Conservation (phyloP, 2,113 vertebrate genomes). For the Gasterosteus nipponicus region DNA sequence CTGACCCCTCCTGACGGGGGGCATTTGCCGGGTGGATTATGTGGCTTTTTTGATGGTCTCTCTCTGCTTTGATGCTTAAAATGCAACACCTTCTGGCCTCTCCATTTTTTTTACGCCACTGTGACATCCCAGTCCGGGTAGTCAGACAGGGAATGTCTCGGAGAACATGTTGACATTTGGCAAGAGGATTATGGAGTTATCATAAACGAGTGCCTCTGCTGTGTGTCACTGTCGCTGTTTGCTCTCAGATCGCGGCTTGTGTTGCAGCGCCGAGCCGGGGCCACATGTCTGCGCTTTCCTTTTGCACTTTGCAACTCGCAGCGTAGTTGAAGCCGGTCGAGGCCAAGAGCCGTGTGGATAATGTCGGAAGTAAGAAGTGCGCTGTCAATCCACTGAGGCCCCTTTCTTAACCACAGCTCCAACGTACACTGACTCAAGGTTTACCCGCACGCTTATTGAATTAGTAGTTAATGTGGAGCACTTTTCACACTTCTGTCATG, state of each 20-base stretch:
- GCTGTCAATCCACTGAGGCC: slow-evolving; percentile 47
- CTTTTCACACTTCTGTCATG: slow-evolving; percentile 42
- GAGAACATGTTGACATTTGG: slow-evolving; percentile 78
- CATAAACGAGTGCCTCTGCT: slow-evolving; percentile 64
- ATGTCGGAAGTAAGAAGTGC: slow-evolving; percentile 53
- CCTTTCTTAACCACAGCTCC: slow-evolving; percentile 44
- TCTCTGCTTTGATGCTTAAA: slow-evolving; percentile 61
- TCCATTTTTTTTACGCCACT: slow-evolving; percentile 56
- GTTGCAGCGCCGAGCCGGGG: slow-evolving; percentile 50
- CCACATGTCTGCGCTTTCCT: slow-evolving; percentile 47
- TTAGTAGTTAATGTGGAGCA: slow-evolving; percentile 32
- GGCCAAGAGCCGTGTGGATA: slow-evolving; percentile 57
- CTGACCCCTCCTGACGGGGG: slow-evolving; percentile 66
- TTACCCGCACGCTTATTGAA: slow-evolving; percentile 36
- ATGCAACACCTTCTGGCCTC: slow-evolving; percentile 35
- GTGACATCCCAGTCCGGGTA: slow-evolving; percentile 55
- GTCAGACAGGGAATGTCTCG: slow-evolving; percentile 45
- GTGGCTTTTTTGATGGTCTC: slow-evolving; percentile 49
- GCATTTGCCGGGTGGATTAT: slow-evolving; percentile 71
- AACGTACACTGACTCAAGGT: slow-evolving; percentile 44
- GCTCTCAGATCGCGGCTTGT: slow-evolving; percentile 56
- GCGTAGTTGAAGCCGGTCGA: slow-evolving; percentile 39
- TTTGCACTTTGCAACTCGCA: slow-evolving; percentile 47
- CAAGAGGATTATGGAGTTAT: slow-evolving; percentile 76
- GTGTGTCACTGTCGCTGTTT: slow-evolving; percentile 67